phyloP scores from a whole-genome alignment of 2,797 vertebrate genomes.

The Channallabes apus region DNA sequence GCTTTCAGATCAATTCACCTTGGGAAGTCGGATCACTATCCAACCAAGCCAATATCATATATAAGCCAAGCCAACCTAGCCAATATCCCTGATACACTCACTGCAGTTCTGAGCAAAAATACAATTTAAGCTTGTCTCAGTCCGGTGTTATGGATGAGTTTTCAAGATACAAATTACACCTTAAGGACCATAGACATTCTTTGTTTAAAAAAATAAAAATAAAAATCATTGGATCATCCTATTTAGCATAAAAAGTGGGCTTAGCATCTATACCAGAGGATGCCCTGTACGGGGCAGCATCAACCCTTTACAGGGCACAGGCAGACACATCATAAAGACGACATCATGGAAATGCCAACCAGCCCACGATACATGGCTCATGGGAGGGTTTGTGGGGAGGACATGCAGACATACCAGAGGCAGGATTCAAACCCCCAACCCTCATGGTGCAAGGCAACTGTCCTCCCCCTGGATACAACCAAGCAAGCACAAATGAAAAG shows the following conservation, averaged over 20 bases:
- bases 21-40: slow-evolving; percentile 21
- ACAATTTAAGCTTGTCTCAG: not conserved
- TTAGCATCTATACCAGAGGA: too few species aligned
- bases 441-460: too few species aligned
- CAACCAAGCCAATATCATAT: too few species aligned
- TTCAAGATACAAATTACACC: not conserved
- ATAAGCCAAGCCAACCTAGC: not conserved
- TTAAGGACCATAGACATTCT: not conserved
- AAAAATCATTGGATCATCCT: not conserved
- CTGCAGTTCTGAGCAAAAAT: not conserved
- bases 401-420: too few species aligned
- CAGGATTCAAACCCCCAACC: too few species aligned
- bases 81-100: slow-evolving; percentile 2
- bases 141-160: not conserved
- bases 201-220: not conserved
- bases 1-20: slow-evolving; percentile 29
- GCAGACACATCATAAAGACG: too few species aligned
- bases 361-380: too few species aligned
- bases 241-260: too few species aligned
- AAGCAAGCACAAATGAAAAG: not conserved
- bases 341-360: too few species aligned
- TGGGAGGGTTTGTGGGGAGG: too few species aligned
- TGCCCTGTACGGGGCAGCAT: too few species aligned
- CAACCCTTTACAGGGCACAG: too few species aligned
- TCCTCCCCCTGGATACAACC: not conserved